Evolutionary conservation across 1,140 invertebrate genomes (phyloP), one percentile per base, ranked within the genome.

Genomic region (Physella acuta): DNA sequence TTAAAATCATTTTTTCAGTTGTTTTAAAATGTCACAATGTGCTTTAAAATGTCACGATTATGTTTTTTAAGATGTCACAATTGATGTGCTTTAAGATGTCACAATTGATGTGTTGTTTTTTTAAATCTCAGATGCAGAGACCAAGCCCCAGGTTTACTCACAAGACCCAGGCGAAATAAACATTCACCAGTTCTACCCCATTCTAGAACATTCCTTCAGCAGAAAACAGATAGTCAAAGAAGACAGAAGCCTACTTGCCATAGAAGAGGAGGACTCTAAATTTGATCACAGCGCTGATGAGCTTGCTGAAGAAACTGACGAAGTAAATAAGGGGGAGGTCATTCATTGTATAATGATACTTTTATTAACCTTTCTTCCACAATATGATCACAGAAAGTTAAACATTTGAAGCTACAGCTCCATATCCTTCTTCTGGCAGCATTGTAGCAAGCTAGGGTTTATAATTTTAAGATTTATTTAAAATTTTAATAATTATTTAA

Each of bases 141-240:
- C 39, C 8, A 11, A 8, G 20, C 8, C 8, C 20, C 39, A 44
- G 20, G 39, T 44, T 49, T 63, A 60, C 36, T 44, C 58, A 26
- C 53, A 52, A 28, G 75, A 79, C 67, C 76, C 75, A 2, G 74
- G 75, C 33, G 55, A 75, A 52, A 74, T 81, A 0, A 81, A 81
- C 53, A 71, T 81, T n/a, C 76, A 81, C 34, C 80, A 81, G 73
- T 81, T 81, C 58, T 81, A 77, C 59, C 80, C 80, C 11, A 34
- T 70, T 28, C 55, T 81, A 28, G 77, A 79, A 58, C 74, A 77
- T 26, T 74, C 71, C 39, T 80, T 80, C 64, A 70, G 60, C 34
- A 74, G 74, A 2, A 16, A 16, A 26, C 59, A 61, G n/a, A 20
- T 39, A 34, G 33, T 4, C 20, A 61, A 24, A 8, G 2, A n/a